phyloP scores from a whole-genome alignment of 2,797 vertebrate species.

The Ciconia nigra region DNA sequence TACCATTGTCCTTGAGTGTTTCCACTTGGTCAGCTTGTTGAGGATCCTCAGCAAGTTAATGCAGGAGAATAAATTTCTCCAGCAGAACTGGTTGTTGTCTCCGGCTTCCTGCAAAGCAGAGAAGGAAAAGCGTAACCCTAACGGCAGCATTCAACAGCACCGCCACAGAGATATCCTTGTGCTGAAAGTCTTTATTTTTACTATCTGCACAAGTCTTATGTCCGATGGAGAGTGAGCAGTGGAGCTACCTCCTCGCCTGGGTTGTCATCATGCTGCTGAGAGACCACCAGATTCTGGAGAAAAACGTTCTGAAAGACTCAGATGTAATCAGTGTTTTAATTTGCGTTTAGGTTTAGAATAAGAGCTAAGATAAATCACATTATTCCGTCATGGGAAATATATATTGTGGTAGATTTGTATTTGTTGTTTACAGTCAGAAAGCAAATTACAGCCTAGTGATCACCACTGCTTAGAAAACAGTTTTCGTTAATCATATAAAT shows the following conservation, averaged over 20 bases:
- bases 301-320: not conserved
- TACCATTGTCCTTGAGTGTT: constrained; percentile 97
- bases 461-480: not conserved
- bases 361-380: not conserved
- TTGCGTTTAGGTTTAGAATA: not conserved
- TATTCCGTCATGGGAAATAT: not conserved
- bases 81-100: constrained; percentile 94
- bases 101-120: constrained; percentile 85
- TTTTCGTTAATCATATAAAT: not conserved
- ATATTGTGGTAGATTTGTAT: not conserved
- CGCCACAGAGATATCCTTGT: fast-evolving
- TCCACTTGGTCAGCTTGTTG: constrained; percentile 98
- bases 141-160: fast-evolving
- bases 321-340: not conserved
- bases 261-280: not conserved
- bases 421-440: not conserved
- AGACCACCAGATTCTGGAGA: not conserved
- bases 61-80: constrained; percentile 96
- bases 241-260: not conserved
- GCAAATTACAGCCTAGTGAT: not conserved
- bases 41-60: constrained; percentile 93
- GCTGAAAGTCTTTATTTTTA: not conserved
- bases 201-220: not conserved
- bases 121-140: not conserved
- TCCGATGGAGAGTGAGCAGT: not conserved